Conservation (phyloP, 2,888 invertebrate species). For the Dugesia japonica region DNA sequence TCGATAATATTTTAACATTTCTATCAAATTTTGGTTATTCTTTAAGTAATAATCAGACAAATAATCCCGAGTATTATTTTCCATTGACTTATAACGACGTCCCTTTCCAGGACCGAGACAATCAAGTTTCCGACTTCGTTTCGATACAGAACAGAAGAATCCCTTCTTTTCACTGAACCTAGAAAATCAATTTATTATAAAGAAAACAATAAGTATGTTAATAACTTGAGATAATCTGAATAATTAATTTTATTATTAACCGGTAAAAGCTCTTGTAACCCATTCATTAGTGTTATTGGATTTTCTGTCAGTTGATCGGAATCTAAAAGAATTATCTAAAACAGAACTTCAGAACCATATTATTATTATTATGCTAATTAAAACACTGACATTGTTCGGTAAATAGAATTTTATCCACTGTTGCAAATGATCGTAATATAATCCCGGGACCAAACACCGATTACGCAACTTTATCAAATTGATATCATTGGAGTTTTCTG, state of each 20-base stretch:
- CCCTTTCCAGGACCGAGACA: slow-evolving; percentile 86
- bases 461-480: slow-evolving; percentile 53
- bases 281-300: slow-evolving; percentile 74
- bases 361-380: neutral
- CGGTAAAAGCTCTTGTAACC: slow-evolving; percentile 77
- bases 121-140: neutral
- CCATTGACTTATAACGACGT: slow-evolving; percentile 79
- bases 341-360: no score
- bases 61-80: slow-evolving; percentile 58
- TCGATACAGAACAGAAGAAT: slow-evolving; percentile 60
- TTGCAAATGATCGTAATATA: slow-evolving; percentile 84
- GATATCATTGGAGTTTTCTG: slow-evolving; percentile 67
- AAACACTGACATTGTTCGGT: slow-evolving; percentile 55
- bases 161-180: slow-evolving; percentile 85
- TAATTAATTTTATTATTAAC: slow-evolving; percentile 74
- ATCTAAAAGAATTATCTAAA: slow-evolving; percentile 63
- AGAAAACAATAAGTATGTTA: slow-evolving; percentile 53
- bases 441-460: slow-evolving; percentile 80
- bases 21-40: neutral
- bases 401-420: slow-evolving; percentile 82
- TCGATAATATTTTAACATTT: neutral
- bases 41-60: slow-evolving; percentile 59
- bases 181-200: slow-evolving; percentile 34
- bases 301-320: slow-evolving; percentile 73
- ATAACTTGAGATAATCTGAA: slow-evolving; percentile 65